Conservation (phyloP, 2,113 vertebrate species). For the Toxotes chatareus region DNA sequence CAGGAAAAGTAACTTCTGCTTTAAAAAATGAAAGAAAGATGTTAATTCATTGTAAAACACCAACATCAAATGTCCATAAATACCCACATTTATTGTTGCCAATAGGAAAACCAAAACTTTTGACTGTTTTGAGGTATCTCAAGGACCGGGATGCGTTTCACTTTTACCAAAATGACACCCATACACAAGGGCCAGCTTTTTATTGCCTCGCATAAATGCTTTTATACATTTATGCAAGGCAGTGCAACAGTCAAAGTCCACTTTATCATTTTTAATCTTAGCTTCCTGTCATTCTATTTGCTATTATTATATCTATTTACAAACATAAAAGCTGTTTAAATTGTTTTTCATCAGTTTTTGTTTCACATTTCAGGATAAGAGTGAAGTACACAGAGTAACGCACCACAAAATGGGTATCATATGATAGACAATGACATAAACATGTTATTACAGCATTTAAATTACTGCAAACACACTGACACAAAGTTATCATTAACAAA, state of each 20-base stretch:
- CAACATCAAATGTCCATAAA: not conserved
- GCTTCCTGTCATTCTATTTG: not conserved
- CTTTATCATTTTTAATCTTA: not conserved
- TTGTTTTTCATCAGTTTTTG: not conserved
- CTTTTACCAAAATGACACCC: not conserved
- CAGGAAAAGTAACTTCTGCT: slow-evolving; percentile 36
- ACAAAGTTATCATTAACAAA: slow-evolving; percentile 63
- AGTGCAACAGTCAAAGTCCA: not conserved
- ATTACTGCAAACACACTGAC: slow-evolving; percentile 47
- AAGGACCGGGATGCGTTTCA: not conserved
- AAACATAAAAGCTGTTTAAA: not conserved
- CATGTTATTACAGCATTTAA: slow-evolving; percentile 61
- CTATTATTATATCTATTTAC: not conserved
- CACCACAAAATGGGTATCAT: slow-evolving; percentile 41
- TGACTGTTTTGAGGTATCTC: not conserved
- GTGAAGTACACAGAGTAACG: slow-evolving; percentile 8
- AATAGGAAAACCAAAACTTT: not conserved
- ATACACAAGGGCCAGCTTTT: not conserved
- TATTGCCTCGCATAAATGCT: not conserved
- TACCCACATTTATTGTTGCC: not conserved
- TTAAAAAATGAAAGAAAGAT: slow-evolving; percentile 7
- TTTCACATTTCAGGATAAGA: slow-evolving; percentile 11
- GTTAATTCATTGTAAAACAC: not conserved
- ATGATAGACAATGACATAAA: slow-evolving; percentile 55
- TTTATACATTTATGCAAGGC: not conserved